Base-by-base conservation (phyloP, 1,140 invertebrate genomes). In the Chrysomallon squamiferum region DNA sequence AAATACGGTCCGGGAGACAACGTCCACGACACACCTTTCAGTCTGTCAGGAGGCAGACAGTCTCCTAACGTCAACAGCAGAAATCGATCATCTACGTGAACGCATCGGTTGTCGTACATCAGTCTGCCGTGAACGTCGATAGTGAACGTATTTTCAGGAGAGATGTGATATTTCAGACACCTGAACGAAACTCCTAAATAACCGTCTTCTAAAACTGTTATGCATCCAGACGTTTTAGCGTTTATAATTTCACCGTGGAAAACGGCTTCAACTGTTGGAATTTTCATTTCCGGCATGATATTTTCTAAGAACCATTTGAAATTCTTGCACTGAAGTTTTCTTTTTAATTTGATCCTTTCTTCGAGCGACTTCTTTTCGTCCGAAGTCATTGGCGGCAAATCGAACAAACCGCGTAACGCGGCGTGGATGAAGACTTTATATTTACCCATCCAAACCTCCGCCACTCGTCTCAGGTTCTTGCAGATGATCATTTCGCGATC, bases 231-330 rank as follows among this genome's bases (percentile, higher is more conserved):
- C 5, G 67, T 66, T 52, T 65, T 38, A 18, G 33, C 13, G 41
- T 73, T 73, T 25, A 56, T 45, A n/a, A 73, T 45, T 54, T 73
- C 71, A 15, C 73, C 73, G 59, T 62, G 61, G 43, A 57, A 66
- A n/a, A 57, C 13, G 29, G 62, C 62, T 54, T 70, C 57, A 18
- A 35, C 50, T 7, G 69, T 47, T n/a, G 73, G 73, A 11, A 62
- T 47, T 33, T 66, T 60, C n/a, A 70, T 45, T 33, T 72, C 71
- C 7, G 73, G 73, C 22, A 71, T 50, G 11, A 74, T 38, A 38
- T 74, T 63, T 13, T 66, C 38, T 32, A 74, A 33, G 43, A 50
- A 70, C 73, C 73, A 74, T 13, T 57, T 38, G 47, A 74, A 74
- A 47, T 43, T 43, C n/a, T 69, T 65, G 47, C 73, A 72, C 2